These are phyloP conservation scores for Toxostoma redivivum DNA, from an alignment of 2,113 vertebrate genomes.

Conservation along the genomic window DNA sequence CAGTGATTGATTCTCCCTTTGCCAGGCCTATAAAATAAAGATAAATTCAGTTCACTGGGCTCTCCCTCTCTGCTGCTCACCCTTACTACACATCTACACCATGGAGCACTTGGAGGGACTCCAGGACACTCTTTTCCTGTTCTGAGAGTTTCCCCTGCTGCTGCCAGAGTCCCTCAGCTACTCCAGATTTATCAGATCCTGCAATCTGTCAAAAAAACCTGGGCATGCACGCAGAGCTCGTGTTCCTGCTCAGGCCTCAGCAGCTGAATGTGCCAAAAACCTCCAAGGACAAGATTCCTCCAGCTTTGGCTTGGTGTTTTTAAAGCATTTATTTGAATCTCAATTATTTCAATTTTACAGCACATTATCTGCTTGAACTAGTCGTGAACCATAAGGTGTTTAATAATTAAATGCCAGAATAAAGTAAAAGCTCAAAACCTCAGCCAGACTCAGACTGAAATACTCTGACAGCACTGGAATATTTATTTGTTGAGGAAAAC, in stretches of 20 bases:
- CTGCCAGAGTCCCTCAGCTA: background rate
- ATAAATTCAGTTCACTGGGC: background rate
- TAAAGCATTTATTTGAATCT: background rate
- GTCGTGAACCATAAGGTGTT: background rate
- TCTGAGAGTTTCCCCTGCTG: background rate
- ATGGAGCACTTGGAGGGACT: background rate
- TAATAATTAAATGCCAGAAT: background rate
- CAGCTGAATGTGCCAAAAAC: background rate
- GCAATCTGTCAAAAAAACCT: background rate
- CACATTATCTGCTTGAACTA: background rate
- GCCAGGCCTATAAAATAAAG: background rate
- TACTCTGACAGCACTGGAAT: background rate
- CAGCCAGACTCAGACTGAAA: background rate
- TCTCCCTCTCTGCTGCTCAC: background rate
- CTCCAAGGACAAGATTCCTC: background rate
- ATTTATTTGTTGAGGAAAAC: background rate
- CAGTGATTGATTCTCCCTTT: background rate
- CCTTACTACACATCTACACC: rapidly evolving
- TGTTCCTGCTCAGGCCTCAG: background rate
- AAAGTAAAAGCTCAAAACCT: background rate
- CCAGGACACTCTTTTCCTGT: background rate
- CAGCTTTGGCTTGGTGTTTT: background rate
- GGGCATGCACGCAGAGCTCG: background rate
- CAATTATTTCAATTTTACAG: background rate
- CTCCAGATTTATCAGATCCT: background rate